These are phyloP conservation scores for Sinonovacula constricta DNA, from an alignment of 1,140 invertebrate species.

Conservation along the genomic window DNA sequence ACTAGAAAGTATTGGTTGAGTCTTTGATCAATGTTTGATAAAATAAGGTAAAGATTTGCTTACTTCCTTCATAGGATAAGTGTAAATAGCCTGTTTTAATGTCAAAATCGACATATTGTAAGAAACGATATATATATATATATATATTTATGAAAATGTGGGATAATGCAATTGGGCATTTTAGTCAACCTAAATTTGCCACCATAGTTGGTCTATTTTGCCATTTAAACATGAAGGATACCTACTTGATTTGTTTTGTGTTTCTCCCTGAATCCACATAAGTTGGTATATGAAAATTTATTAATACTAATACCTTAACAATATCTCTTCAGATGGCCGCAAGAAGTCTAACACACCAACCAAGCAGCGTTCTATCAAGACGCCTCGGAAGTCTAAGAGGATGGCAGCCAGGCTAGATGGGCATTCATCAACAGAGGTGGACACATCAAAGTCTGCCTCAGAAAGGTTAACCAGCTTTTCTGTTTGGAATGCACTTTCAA, in stretches of 20 bases:
- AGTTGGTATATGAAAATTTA: neutral
- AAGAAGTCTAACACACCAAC: conserved; percentile 17
- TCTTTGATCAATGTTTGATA: too few relatives aligned
- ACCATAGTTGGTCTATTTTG: neutral
- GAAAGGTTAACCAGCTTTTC: conserved; percentile 31
- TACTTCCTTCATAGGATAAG: too few relatives aligned
- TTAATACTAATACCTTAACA: neutral
- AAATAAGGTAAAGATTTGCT: too few relatives aligned
- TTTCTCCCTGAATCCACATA: neutral
- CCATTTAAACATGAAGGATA: neutral
- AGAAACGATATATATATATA: too few relatives aligned
- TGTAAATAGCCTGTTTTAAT: too few relatives aligned
- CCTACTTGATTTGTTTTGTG: neutral
- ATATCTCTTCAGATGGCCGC: conserved; percentile 31
- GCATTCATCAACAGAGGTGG: conserved; percentile 35
- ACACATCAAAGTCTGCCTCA: conserved; percentile 40
- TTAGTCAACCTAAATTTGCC: neutral
- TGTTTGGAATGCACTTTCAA: too few relatives aligned
- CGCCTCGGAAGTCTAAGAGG: conserved; percentile 46
- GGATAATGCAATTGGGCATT: conserved; percentile 8
- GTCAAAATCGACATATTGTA: too few relatives aligned
- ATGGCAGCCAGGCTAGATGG: conserved; percentile 45
- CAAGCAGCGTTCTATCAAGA: conserved; percentile 18
- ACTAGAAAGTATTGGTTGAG: too few relatives aligned
- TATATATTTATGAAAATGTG: neutral